Base-by-base conservation (phyloP, 2,113 vertebrate species). In the Columbina picui region DNA sequence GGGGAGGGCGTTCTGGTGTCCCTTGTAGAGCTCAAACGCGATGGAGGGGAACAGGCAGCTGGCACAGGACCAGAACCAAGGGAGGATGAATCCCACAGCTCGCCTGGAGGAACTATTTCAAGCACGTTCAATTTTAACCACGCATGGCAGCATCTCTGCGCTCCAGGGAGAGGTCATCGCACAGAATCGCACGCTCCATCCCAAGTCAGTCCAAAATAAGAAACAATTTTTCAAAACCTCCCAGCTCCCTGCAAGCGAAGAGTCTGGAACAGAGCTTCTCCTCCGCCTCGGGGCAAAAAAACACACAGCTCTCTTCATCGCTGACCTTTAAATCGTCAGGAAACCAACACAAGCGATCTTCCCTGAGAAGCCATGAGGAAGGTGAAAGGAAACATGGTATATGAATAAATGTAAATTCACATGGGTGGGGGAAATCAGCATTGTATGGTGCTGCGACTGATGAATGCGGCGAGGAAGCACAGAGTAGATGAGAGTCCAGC, bases 201-300 rank as follows among this genome's bases (percentile, higher is more conserved):
- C 88, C 53, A 53, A 95, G 86, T 32, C 13, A 3, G 73, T 29
- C 88, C 92, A 96, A 96, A 97, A 90, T 84, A 96, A 95, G 94
- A 90, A 94, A 86, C 21, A 23, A 73, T 78, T 90, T 95, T 84
- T 86, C 88, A 92, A 90, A 93, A 90, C 83, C 84, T 78, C 64
- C 79, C 64, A 82, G 56, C 76, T 92, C 75, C 76, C 69, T 64
- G 71, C 34, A 43, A 75, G 70, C 61, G 29, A 36, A 52, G 55
- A 81, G 71, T 52, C 90, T 92, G 83, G 68, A 93, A 50, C 10
- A 41, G 43, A 56, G 27, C 59, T 81, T 25, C 67, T 89, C 88
- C 38, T 88, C 34, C 84, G 63, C 90, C 85, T 74, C 11, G 0
- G 56, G 76, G 49, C 19, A 67, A 45, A 59, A 65, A 25, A 50